Evolutionary conservation across 1,140 invertebrate genomes (phyloP), one percentile per base, ranked within the genome.

Genomic region (Belonocnema kinseyi): DNA sequence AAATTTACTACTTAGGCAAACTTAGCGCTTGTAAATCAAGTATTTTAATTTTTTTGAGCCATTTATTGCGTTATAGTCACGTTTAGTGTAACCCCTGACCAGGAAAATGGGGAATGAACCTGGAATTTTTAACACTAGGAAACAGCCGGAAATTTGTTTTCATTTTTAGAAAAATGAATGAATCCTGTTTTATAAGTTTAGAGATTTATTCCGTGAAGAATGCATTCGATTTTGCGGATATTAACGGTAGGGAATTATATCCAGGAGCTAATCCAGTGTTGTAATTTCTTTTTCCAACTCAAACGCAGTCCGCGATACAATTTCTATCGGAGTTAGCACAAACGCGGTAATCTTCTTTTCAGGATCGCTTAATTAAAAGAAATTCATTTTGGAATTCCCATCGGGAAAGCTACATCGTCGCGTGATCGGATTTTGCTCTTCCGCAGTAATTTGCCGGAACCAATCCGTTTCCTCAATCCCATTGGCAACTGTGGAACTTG

Each of bases 361-460:
- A 74, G 79, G 75, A 80, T 79, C 82, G 83, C 82, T 87, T 87
- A 87, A 87, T 87, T 85, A 87, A 87, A 87, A 87, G 86, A 84
- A 87, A 85, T 87, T 87, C 84, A 85, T 85, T 87, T 85, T 82
- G 83, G 82, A 78, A 85, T 85, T 83, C 78, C 73, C 74, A 40
- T 75, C 74, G 78, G 80, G 77, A 77, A 81, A 80, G 77, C 77
- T 78, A 72, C 75, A 79, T 82, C 81, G 82, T 74, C 80, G 76
- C 77, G 76, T 82, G 81, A 86, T 86, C 80, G 81, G 77, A 84
- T 83, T 84, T 77, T 66, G 72, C 77, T 75, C 73, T 73, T 53
- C 77, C 74, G 61, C 61, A 66, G 61, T 66, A 66, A 66, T 66
- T 66, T 66, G 26, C 61, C 61, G n/a, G 40, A 80, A 74, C 76